These are phyloP conservation scores for Sinodicranocentrus sp. DNA, from an alignment of 2,888 invertebrate genomes.

Conservation along the genomic window DNA sequence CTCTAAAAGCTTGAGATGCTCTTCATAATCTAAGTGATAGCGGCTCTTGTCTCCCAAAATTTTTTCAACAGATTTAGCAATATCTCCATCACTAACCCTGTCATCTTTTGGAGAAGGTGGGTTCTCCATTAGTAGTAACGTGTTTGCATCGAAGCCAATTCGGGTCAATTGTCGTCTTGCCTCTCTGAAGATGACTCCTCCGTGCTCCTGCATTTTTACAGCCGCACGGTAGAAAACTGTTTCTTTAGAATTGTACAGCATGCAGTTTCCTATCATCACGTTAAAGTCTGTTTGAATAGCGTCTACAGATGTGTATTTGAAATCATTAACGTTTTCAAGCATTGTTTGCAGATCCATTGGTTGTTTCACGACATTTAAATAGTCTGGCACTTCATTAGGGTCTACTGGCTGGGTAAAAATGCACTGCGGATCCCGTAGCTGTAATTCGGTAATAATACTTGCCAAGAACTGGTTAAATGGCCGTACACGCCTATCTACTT, in stretches of 20 bases:
- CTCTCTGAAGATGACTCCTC: slow-evolving; percentile 87
- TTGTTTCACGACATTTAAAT: slow-evolving; percentile 88
- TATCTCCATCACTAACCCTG: slow-evolving; percentile 78
- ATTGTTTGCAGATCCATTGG: slow-evolving; percentile 96
- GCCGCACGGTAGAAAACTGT: slow-evolving; percentile 96
- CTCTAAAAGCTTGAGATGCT: slow-evolving; percentile 81
- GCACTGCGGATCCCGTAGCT: slow-evolving; percentile 89
- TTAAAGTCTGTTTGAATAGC: slow-evolving; percentile 93
- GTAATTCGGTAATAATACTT: slow-evolving; percentile 87
- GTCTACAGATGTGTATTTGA: slow-evolving; percentile 79
- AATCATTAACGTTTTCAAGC: slow-evolving; percentile 81
- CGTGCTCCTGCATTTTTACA: slow-evolving; percentile 91
- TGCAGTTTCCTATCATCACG: slow-evolving; percentile 97
- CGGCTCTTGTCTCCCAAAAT: slow-evolving; percentile 78
- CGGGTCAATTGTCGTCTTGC: slow-evolving; percentile 86
- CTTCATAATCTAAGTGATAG: slow-evolving; percentile 78
- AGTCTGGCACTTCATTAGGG: slow-evolving; percentile 91
- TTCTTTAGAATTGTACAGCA: slow-evolving; percentile 96
- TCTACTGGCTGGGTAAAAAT: slow-evolving; percentile 97
- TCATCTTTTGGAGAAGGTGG: slow-evolving; percentile 75
- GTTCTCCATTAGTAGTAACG: slow-evolving; percentile 77
- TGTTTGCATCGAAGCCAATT: slow-evolving; percentile 81
- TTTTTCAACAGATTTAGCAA: slow-evolving; percentile 77
- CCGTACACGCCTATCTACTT: slow-evolving; percentile 88
- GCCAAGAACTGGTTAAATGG: slow-evolving; percentile 89